Conservation (phyloP, 2,113 vertebrate species). For the Turdus rufiventris region DNA sequence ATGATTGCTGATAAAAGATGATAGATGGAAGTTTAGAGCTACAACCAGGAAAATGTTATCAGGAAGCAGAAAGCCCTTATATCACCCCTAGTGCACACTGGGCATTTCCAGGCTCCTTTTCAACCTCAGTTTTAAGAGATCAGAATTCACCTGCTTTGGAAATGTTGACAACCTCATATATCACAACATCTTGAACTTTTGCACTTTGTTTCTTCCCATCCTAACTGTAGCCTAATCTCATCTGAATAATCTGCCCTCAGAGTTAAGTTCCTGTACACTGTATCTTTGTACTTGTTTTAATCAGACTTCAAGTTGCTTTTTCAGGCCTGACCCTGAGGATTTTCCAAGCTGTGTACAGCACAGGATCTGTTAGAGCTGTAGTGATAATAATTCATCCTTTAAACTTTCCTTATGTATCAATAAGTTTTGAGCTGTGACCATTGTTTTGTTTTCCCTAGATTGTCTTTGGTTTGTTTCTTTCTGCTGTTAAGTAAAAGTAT, state of each 20-base stretch:
- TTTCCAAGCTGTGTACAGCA: not conserved
- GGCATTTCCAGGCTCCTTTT: not conserved
- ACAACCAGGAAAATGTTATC: not conserved
- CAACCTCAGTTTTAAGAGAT: not conserved
- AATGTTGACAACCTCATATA: not conserved
- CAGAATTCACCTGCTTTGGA: not conserved
- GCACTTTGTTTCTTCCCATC: not conserved
- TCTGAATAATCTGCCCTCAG: not conserved
- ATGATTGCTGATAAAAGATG: not conserved
- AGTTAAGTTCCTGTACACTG: not conserved
- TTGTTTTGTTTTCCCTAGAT: not conserved
- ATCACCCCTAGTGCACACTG: not conserved
- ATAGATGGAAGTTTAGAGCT: not conserved
- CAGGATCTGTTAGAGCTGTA: not conserved
- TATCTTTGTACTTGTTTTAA: not conserved
- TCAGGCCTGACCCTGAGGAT: not conserved
- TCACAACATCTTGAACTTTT: not conserved
- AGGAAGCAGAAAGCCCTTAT: not conserved
- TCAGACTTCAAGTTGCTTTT: not conserved
- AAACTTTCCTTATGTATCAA: not conserved
- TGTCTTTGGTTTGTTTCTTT: not conserved
- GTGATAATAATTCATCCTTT: not conserved
- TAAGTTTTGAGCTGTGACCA: not conserved
- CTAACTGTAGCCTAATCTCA: not conserved
- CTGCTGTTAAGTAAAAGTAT: not conserved